Percentiles rank a stretch among this genome's conserved stretches.
Evolutionary conservation across 2,113 vertebrate genomes (phyloP).

Genomic region (Dicrurus megarhynchus): DNA sequence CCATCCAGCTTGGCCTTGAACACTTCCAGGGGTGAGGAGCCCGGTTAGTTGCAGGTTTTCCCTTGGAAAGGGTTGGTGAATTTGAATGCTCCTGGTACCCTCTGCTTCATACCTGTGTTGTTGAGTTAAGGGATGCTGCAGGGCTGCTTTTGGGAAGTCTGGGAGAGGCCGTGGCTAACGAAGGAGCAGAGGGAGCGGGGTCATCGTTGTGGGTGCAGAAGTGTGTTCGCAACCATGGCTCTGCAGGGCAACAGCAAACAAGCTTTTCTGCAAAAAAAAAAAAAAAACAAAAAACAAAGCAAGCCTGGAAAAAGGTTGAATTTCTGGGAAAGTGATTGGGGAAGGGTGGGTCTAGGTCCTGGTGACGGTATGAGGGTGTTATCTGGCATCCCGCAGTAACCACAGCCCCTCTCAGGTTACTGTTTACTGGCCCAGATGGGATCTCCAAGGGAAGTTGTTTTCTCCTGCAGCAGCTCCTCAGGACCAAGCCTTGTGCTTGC

Average conservation of each 20-base stretch:
- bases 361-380: background rate
- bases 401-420: slow-evolving; percentile 34
- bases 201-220: fast-evolving
- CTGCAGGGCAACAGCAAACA: background rate
- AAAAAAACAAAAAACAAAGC: background rate
- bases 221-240: fast-evolving
- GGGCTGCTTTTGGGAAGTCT: background rate
- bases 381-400: background rate
- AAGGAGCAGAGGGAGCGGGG: background rate
- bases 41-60: background rate
- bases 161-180: fast-evolving
- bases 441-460: slow-evolving; percentile 3
- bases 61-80: background rate
- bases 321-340: background rate
- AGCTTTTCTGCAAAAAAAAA: background rate
- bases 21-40: background rate
- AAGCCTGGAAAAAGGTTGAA: background rate
- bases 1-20: background rate
- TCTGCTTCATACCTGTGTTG: fast-evolving
- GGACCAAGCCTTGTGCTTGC: background rate
- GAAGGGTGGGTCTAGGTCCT: background rate
- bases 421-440: background rate
- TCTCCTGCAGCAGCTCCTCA: background rate
- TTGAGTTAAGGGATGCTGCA: background rate
- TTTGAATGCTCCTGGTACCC: fast-evolving